Base-by-base conservation (phyloP, 2,113 vertebrate species). In the Euleptes europaea region DNA sequence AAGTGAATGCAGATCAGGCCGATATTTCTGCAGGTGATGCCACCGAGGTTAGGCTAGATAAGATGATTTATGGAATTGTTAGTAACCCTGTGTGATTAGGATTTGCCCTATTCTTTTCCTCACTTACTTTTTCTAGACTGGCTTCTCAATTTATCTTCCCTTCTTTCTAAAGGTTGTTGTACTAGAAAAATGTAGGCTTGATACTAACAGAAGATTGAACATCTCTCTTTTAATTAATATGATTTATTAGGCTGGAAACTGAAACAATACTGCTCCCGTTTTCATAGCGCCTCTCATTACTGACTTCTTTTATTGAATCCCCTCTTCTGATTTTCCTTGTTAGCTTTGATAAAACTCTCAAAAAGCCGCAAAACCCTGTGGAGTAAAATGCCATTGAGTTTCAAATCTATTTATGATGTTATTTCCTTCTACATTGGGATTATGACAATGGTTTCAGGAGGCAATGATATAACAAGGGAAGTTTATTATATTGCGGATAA, bases 31-130 rank as follows among this genome's bases (percentile, higher is more conserved):
- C 51, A 87, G 44, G 57, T 86, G 84, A 87, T 82, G 86, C 57
- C 80, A 87, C 2, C 26, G 73, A 84, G 84, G 90, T 93, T 87
- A 91, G 70, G 31, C 67, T 90, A 42, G 76, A 87, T 86, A 86
- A 11, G 7, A 84, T 90, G 82, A 93, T 89, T 95, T 92, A 88
- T 85, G 54, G 85, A 93, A 89, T 80, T 87, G 63, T 88, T 90
- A 90, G 75, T 78, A 87, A 90, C 28, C 71, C 82, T 84, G 15
- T 19, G 2, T 87, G 76, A 88, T 87, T 84, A 69, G 40, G 77
- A 73, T 78, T 87, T 90, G 23, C 65, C 40, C 35, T 85, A 10
- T 66, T 40, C 31, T 72, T 86, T 88, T 79, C 80, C 47, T 81
- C 51, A 63, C 70, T 83, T 14, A 5, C 66, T 86, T 89, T 79